These are phyloP conservation scores for Oenanthe oenanthe DNA, from an alignment of 2,113 vertebrate genomes.

Conservation along the genomic window DNA sequence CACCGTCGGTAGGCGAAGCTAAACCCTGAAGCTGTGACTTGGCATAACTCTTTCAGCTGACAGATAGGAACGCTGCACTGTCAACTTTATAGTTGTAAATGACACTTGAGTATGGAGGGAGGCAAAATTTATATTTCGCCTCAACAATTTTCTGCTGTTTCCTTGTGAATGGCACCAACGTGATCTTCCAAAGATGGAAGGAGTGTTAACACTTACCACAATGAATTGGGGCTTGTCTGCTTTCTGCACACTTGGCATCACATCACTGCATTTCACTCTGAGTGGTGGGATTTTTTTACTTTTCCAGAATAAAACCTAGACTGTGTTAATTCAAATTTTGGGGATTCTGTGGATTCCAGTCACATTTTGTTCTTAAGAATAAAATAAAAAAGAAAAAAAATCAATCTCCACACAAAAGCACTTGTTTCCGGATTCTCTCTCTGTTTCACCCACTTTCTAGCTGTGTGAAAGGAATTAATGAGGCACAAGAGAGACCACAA, in stretches of 20 bases:
- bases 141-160: not conserved
- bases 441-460: slow-evolving; percentile 29
- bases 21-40: not conserved
- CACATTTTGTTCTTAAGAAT: slow-evolving; percentile 20
- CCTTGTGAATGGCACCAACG: not conserved
- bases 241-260: not conserved
- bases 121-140: slow-evolving; percentile 22
- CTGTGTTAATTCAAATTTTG: not conserved
- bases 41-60: slow-evolving; percentile 1
- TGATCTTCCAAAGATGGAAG: not conserved
- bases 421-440: slow-evolving; percentile 20
- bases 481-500: slow-evolving; percentile 26
- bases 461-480: slow-evolving; percentile 63
- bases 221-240: not conserved
- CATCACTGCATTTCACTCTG: not conserved
- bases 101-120: slow-evolving; percentile 6
- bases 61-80: slow-evolving; percentile 14
- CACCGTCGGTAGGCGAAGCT: not conserved
- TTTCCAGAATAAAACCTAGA: not conserved
- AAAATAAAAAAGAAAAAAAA: not conserved
- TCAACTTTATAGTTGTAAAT: slow-evolving; percentile 26
- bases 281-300: not conserved
- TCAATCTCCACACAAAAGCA: not conserved
- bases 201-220: not conserved
- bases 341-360: not conserved